A percentile compares a stretch with the other conserved stretches of the same genome.
phyloP scores from a whole-genome alignment of 2,797 vertebrate species.

The Pangasius mekongensis region DNA sequence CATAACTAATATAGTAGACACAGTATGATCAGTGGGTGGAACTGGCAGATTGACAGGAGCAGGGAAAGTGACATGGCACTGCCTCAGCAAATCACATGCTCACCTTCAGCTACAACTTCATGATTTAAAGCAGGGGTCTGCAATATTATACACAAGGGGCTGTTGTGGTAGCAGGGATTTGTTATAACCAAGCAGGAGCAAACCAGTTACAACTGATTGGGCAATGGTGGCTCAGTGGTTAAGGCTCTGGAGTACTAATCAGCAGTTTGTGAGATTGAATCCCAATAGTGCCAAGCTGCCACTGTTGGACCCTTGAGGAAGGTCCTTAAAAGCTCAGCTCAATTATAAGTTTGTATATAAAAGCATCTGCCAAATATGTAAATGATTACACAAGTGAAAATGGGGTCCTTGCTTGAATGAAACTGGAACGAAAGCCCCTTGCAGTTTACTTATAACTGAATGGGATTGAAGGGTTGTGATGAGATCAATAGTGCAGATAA shows the following conservation, averaged over 20 bases:
- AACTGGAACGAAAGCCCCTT: background rate
- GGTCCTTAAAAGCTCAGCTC: background rate
- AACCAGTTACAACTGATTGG: background rate
- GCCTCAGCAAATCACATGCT: background rate
- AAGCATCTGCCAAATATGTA: background rate
- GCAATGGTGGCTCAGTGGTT: background rate
- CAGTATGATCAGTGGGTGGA: background rate
- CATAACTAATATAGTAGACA: background rate
- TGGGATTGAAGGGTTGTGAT: background rate
- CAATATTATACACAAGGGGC: background rate
- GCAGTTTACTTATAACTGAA: background rate
- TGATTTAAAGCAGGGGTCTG: background rate
- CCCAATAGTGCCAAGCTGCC: background rate
- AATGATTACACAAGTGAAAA: background rate
- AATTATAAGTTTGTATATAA: background rate
- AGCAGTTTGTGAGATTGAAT: background rate
- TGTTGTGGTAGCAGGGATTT: background rate
- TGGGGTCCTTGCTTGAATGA: background rate
- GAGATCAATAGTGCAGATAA: background rate
- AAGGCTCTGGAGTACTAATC: background rate
- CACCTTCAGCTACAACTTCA: background rate
- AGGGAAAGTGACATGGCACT: background rate
- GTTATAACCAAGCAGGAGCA: background rate
- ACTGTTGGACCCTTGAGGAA: background rate
- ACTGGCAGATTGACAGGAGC: background rate